Percentiles rank a stretch among this genome's conserved stretches.
phyloP scores from a whole-genome alignment of 2,888 invertebrate species.

The Antheraea yamamai region DNA sequence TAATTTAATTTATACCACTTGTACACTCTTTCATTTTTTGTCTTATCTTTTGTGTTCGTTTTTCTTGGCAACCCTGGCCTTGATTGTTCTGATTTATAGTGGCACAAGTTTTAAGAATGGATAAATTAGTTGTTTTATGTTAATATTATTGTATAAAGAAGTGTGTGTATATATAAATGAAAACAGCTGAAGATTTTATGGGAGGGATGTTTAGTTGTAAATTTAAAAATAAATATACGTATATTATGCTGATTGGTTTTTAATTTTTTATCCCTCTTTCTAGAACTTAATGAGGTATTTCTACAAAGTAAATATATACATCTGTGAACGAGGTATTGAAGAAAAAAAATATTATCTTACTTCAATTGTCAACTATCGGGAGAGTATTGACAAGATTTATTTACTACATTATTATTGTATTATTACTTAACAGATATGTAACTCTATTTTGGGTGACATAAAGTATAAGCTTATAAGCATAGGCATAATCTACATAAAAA shows the following conservation, averaged over 20 bases:
- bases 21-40: background rate
- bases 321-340: no score
- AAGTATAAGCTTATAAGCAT: no score
- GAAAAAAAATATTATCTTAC: no score
- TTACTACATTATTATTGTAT: no score
- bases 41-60: background rate
- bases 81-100: background rate
- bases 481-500: no score
- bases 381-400: no score
- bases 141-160: conserved; percentile 68
- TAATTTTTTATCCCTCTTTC: conserved; percentile 5
- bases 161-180: conserved; percentile 59
- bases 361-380: no score
- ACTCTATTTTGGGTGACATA: no score
- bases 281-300: background rate
- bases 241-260: conserved; percentile 32
- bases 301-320: background rate
- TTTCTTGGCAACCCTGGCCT: background rate
- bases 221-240: conserved; percentile 64
- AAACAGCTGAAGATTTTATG: conserved; percentile 52
- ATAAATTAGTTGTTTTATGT: conserved; percentile 35
- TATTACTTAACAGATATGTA: no score
- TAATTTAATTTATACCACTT: background rate
- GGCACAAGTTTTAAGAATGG: conserved; percentile 14
- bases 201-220: conserved; percentile 66